Conservation (phyloP, 2,113 vertebrate genomes). For the Lichenostomus cassidix region DNA sequence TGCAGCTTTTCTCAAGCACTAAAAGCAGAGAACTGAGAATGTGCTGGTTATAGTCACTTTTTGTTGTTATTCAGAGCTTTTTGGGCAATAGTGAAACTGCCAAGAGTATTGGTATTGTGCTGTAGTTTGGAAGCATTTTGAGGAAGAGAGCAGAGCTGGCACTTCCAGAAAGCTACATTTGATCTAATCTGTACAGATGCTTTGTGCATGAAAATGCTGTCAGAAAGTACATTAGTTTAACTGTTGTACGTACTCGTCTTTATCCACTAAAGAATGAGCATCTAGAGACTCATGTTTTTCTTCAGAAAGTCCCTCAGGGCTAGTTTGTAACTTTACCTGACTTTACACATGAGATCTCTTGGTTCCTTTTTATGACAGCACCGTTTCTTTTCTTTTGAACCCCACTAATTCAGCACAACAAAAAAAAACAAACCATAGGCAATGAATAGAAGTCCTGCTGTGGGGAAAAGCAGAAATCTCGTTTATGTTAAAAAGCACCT, state of each 20-base stretch:
- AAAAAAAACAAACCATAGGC: not conserved
- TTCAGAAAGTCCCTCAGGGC: conserved; percentile 10
- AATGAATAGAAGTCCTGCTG: not conserved
- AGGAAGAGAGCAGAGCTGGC: not conserved
- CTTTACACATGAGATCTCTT: not conserved
- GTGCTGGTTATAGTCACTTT: not conserved
- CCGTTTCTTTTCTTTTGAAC: not conserved
- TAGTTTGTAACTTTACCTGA: not conserved
- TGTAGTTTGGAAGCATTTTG: not conserved
- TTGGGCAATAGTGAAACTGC: not conserved
- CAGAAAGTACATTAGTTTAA: not conserved
- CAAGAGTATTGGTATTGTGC: not conserved
- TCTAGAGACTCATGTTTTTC: not conserved
- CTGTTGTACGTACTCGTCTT: fast-evolving
- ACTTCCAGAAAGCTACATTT: not conserved
- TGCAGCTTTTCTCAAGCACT: not conserved
- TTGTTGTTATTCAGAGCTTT: not conserved
- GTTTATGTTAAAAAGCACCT: not conserved
- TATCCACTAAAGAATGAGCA: not conserved
- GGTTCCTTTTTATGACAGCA: not conserved
- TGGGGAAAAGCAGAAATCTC: not conserved
- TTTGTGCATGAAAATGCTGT: not conserved
- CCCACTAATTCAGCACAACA: not conserved
- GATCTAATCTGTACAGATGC: not conserved
- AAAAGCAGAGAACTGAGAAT: not conserved